Evolutionary conservation across 2,888 invertebrate genomes (phyloP).

Genomic region (Acanthosepion esculentum): DNA sequence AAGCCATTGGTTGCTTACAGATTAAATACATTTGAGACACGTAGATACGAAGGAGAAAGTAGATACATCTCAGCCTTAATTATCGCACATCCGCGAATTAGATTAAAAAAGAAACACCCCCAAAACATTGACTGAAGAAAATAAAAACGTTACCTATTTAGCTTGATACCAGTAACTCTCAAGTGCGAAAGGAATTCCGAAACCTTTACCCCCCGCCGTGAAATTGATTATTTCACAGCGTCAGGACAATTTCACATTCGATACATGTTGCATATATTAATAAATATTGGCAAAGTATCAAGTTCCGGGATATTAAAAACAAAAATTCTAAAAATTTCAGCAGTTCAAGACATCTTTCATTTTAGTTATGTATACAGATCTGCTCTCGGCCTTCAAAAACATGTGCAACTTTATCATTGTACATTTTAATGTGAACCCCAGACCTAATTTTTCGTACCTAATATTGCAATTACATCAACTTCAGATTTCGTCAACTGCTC

Average conservation of each 20-base stretch:
- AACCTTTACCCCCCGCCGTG: neutral
- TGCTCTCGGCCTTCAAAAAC: no score
- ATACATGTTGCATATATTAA: neutral
- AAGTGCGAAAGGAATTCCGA: neutral
- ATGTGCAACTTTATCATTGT: no score
- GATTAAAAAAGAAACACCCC: neutral
- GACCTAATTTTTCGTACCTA: no score
- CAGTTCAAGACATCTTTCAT: neutral
- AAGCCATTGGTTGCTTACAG: neutral
- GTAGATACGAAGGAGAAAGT: neutral
- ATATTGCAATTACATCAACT: no score
- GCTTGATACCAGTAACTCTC: neutral
- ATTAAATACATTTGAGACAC: neutral
- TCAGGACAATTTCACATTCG: neutral
- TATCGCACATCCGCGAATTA: neutral
- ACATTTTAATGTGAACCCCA: no score
- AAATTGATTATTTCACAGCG: neutral
- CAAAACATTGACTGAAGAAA: neutral
- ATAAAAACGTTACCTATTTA: neutral
- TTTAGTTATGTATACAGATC: no score
- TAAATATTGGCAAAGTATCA: neutral
- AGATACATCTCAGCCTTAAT: neutral
- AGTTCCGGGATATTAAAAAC: neutral
- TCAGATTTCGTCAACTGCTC: no score
- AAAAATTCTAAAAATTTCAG: neutral